Conservation (phyloP, 2,797 vertebrate genomes). For the Anguilla pacifica region DNA sequence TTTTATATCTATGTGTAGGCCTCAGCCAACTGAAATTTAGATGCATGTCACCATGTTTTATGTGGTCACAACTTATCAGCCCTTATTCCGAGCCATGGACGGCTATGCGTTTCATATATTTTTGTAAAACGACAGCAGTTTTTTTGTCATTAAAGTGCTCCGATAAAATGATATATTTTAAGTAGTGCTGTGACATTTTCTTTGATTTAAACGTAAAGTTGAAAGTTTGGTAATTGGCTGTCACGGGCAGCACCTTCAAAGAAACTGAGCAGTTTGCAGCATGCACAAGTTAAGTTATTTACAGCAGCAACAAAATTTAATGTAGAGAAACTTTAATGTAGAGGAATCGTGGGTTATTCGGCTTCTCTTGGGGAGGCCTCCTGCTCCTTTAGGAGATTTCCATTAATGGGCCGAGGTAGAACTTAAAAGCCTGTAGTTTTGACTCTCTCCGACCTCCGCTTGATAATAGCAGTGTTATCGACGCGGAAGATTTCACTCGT, state of each 20-base stretch:
- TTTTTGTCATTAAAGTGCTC: background rate
- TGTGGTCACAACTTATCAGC: background rate
- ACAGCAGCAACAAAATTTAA: background rate
- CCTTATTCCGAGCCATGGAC: background rate
- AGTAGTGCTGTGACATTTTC: background rate
- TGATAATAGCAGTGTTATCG: constrained; percentile 8
- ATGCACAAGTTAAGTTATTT: background rate
- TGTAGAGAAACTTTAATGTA: background rate
- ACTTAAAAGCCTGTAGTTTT: background rate
- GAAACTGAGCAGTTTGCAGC: background rate
- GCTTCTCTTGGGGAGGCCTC: background rate
- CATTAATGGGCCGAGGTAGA: background rate
- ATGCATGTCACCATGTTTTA: background rate
- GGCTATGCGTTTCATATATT: background rate
- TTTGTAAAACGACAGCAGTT: background rate
- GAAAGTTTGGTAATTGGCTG: background rate
- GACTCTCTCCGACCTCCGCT: background rate
- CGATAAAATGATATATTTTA: background rate
- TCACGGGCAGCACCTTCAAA: background rate
- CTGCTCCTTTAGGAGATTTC: constrained; percentile 7
- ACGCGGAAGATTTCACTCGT: background rate
- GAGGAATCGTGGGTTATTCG: background rate
- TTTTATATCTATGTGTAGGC: background rate
- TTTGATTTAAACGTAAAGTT: background rate
- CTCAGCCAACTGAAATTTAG: background rate